phyloP scores from a whole-genome alignment of 2,113 vertebrate species.

The Cepphus grylle region DNA sequence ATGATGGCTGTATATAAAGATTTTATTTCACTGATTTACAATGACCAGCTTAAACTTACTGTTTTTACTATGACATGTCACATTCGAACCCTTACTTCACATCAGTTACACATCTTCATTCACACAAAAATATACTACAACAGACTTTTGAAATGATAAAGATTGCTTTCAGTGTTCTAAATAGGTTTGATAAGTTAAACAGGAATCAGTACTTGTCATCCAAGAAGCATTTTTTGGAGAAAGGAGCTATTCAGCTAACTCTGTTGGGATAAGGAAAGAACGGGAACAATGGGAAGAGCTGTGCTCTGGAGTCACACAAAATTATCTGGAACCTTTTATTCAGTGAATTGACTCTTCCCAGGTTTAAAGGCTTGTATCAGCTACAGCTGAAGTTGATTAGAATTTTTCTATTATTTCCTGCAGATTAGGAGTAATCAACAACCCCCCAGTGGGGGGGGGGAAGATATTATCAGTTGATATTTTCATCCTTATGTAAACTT shows the following conservation, averaged over 20 bases:
- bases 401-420: background rate
- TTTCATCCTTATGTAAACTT: background rate
- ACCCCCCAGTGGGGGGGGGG: background rate
- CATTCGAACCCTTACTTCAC: constrained; percentile 39
- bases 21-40: constrained; percentile 50
- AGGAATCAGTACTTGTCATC: background rate
- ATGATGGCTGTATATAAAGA: background rate
- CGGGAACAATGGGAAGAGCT: background rate
- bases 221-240: background rate
- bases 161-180: background rate
- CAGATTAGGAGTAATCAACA: background rate
- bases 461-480: background rate
- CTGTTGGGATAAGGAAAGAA: background rate
- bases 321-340: background rate
- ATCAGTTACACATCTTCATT: constrained; percentile 29
- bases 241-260: background rate
- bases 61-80: background rate
- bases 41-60: constrained; percentile 20
- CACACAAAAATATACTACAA: constrained; percentile 25
- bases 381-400: background rate
- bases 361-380: background rate
- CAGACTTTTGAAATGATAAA: background rate
- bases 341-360: background rate
- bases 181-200: background rate
- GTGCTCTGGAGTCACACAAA: background rate